phyloP scores from a whole-genome alignment of 2,888 invertebrate species.

The Hedya salicella region DNA sequence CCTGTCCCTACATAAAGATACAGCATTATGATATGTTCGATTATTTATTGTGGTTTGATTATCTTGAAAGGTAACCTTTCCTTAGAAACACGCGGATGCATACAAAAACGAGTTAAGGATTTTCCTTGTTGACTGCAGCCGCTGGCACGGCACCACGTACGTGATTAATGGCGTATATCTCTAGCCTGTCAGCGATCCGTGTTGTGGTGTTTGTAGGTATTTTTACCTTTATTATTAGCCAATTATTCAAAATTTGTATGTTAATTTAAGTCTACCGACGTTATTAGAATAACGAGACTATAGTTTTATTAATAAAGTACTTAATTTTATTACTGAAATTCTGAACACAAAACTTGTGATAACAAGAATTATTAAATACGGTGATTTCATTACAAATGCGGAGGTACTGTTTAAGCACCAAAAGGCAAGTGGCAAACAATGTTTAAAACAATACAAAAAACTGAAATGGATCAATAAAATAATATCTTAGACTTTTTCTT shows the following conservation, averaged over 20 bases:
- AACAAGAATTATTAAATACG: no score
- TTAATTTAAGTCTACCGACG: background rate
- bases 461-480: no score
- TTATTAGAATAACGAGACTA: slow-evolving; percentile 2
- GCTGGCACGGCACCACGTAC: slow-evolving; percentile 55
- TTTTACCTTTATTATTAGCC: slow-evolving; percentile 40
- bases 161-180: slow-evolving; percentile 54
- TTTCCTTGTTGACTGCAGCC: slow-evolving; percentile 67
- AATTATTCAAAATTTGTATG: slow-evolving; percentile 41
- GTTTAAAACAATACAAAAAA: no score
- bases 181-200: slow-evolving; percentile 48
- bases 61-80: slow-evolving; percentile 55
- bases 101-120: slow-evolving; percentile 71
- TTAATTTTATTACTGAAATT: background rate
- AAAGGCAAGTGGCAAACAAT: no score
- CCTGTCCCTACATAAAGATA: slow-evolving; percentile 15
- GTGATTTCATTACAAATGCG: no score
- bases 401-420: no score
- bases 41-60: slow-evolving; percentile 56
- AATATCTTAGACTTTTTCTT: no score
- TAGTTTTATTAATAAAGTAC: slow-evolving; percentile 4
- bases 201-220: slow-evolving; percentile 35
- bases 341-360: no score
- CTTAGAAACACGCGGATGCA: slow-evolving; percentile 54
- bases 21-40: slow-evolving; percentile 37